Conservation (phyloP, 1,140 invertebrate species). For the Penaeus chinensis region DNA sequence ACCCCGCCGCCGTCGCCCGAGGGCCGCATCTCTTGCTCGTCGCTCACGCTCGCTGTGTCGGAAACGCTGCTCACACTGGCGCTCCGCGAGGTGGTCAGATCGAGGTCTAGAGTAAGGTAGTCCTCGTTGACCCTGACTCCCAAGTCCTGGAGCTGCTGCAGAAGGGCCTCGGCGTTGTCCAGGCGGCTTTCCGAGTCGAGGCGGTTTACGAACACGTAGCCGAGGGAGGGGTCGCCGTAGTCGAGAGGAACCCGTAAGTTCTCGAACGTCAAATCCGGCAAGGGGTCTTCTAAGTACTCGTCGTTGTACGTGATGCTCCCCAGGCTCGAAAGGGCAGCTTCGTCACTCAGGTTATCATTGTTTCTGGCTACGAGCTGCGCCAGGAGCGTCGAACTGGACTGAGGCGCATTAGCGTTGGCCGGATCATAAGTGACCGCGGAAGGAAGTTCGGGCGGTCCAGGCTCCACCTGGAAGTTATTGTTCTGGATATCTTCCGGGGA, state of each 20-base stretch:
- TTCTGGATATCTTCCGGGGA: conserved; percentile 41
- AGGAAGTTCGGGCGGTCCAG: not conserved
- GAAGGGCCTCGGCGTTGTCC: conserved; percentile 58
- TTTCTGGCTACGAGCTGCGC: conserved; percentile 35
- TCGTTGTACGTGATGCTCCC: conserved; percentile 50
- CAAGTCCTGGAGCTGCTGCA: conserved; percentile 52
- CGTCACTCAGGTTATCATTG: conserved; percentile 41
- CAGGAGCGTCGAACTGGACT: conserved; percentile 23
- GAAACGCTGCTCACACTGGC: conserved; percentile 49
- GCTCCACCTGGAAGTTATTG: conserved; percentile 38
- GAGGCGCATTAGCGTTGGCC: conserved; percentile 7
- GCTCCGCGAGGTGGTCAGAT: conserved; percentile 47
- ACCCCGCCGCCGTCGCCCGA: not conserved
- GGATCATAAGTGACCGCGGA: conserved; percentile 2
- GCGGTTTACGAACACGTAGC: conserved; percentile 52
- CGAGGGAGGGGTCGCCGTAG: conserved; percentile 55
- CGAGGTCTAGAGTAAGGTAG: conserved; percentile 57
- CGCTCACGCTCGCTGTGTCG: conserved; percentile 28
- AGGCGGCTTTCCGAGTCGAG: conserved; percentile 26
- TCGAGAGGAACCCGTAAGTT: conserved; percentile 52
- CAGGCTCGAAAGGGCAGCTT: conserved; percentile 47
- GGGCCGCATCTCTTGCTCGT: not conserved
- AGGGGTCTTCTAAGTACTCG: conserved; percentile 56
- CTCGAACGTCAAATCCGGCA: conserved; percentile 54
- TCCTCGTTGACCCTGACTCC: conserved; percentile 58